phyloP scores from a whole-genome alignment of 2,797 vertebrate species.

The Mormyrus proboscirostris region DNA sequence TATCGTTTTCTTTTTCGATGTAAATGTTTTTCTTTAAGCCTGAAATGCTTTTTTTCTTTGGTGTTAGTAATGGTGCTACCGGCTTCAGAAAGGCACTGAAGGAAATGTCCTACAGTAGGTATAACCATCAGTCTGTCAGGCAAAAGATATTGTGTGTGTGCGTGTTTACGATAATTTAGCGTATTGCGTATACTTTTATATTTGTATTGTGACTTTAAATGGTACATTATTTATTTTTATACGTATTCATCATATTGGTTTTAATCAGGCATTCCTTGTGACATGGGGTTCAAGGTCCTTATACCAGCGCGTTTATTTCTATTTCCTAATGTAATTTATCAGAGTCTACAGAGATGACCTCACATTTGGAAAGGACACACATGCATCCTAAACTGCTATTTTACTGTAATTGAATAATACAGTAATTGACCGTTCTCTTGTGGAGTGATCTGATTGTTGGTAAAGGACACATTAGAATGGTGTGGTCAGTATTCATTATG shows the following conservation, averaged over 20 bases:
- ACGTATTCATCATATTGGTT: conserved; percentile 59
- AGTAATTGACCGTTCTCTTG: neutral
- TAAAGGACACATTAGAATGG: neutral
- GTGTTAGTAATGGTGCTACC: conserved; percentile 44
- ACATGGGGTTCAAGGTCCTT: conserved; percentile 34
- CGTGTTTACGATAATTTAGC: conserved; percentile 40
- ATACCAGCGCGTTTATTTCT: conserved; percentile 33
- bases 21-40: neutral
- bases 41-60: conserved; percentile 4
- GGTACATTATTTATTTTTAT: conserved; percentile 64
- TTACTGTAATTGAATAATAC: neutral
- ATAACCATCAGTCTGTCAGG: conserved; percentile 41
- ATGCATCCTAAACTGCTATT: conserved; percentile 9
- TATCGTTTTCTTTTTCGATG: neutral
- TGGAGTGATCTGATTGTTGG: neutral
- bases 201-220: conserved; percentile 56
- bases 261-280: conserved; percentile 62
- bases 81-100: conserved; percentile 32
- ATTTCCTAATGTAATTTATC: neutral
- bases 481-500: neutral
- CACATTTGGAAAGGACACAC: conserved; percentile 1
- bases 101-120: conserved; percentile 34
- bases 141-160: conserved; percentile 43
- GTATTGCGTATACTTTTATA: conserved; percentile 53
- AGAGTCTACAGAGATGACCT: neutral